phyloP scores from a whole-genome alignment of 2,113 vertebrate genomes.

The Coryphaenoides rupestris region DNA sequence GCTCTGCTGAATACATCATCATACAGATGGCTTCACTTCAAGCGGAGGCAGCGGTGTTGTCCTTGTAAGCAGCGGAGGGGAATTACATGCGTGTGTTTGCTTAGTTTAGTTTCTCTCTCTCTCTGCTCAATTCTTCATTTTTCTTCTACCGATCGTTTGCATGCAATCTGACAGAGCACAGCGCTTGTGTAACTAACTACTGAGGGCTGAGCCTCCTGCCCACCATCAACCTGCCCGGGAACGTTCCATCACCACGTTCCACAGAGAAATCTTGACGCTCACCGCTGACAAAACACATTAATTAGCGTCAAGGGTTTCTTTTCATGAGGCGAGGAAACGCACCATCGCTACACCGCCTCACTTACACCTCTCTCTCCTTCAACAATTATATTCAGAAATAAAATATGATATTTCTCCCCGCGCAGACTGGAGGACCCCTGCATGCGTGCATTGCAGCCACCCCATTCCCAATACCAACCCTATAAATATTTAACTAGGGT shows the following conservation, averaged over 20 bases:
- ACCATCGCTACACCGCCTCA: slow-evolving; percentile 29
- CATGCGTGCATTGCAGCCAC: slow-evolving; percentile 40
- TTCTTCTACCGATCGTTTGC: too few relatives aligned
- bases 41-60: slow-evolving; percentile 39
- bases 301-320: slow-evolving; percentile 48
- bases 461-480: slow-evolving; percentile 59
- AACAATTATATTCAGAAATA: too few relatives aligned
- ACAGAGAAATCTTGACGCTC: slow-evolving; percentile 51
- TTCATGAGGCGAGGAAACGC: slow-evolving; percentile 31
- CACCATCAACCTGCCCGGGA: slow-evolving; percentile 26
- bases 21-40: slow-evolving; percentile 57
- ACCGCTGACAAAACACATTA: slow-evolving; percentile 52
- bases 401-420: slow-evolving; percentile 5
- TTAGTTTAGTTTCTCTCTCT: too few relatives aligned
- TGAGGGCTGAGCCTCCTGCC: too few relatives aligned
- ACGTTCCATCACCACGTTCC: slow-evolving; percentile 44
- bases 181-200: too few relatives aligned
- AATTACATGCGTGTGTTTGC: slow-evolving; percentile 1
- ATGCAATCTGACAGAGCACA: too few relatives aligned
- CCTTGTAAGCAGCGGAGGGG: slow-evolving; percentile 12
- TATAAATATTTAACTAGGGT: slow-evolving; percentile 74
- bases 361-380: slow-evolving; percentile 15
- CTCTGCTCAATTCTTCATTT: too few relatives aligned
- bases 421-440: slow-evolving; percentile 26
- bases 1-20: slow-evolving; percentile 51